A percentile compares a stretch with the other conserved stretches of the same genome.
phyloP scores from a whole-genome alignment of 2,888 invertebrate genomes.

The Xanthia togata region DNA sequence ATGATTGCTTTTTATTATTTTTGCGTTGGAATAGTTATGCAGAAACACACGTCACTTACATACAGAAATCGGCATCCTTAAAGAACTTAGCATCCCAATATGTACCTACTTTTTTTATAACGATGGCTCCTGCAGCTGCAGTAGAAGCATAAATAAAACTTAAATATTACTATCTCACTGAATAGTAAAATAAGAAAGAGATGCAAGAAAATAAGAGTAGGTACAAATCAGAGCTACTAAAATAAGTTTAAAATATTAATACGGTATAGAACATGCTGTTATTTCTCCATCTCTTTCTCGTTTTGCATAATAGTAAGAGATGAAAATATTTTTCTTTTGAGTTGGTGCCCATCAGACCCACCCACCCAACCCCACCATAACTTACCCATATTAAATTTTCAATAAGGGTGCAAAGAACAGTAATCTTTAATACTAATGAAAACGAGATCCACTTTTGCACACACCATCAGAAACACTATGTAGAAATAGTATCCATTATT shows the following conservation, averaged over 20 bases:
- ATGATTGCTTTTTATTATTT: slow-evolving; percentile 1
- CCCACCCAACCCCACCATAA: too few species aligned
- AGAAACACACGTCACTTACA: background rate
- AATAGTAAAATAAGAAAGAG: background rate
- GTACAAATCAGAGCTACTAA: background rate
- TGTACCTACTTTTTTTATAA: background rate
- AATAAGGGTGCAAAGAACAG: slow-evolving; percentile 9
- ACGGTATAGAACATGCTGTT: background rate
- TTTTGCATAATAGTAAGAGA: background rate
- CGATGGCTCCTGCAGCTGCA: background rate
- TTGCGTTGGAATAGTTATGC: background rate
- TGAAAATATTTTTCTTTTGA: background rate
- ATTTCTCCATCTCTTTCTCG: background rate
- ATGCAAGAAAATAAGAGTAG: background rate
- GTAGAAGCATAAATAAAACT: background rate
- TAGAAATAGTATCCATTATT: slow-evolving; percentile 36
- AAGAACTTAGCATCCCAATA: background rate
- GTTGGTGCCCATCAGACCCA: background rate
- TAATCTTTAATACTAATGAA: background rate
- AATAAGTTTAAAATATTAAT: too few species aligned
- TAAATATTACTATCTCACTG: background rate
- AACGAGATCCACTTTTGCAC: slow-evolving; percentile 10
- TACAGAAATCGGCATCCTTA: background rate
- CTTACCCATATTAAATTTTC: background rate
- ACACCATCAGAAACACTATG: slow-evolving; percentile 26